Conservation (phyloP, 2,888 invertebrate genomes). For the Psococerastis gibbosa region DNA sequence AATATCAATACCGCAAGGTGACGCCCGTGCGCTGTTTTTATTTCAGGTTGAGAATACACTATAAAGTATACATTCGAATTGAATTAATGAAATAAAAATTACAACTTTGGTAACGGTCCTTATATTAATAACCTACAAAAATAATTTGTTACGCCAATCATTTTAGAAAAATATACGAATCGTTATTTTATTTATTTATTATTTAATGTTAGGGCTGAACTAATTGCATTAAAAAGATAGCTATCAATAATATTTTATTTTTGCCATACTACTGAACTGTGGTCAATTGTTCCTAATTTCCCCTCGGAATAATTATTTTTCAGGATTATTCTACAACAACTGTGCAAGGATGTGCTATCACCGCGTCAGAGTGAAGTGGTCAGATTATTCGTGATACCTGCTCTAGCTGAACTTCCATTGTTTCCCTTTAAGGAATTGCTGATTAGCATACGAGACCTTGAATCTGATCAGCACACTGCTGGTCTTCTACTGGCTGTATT, state of each 20-base stretch:
- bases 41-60: too few species aligned
- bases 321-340: conserved; percentile 33
- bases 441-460: background rate
- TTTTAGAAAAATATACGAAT: too few species aligned
- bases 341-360: conserved; percentile 45
- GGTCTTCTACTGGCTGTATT: conserved; percentile 15
- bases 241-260: too few species aligned
- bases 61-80: too few species aligned
- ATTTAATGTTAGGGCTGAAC: too few species aligned
- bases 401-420: conserved; percentile 31
- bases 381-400: conserved; percentile 49
- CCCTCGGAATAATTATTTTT: conserved; percentile 13
- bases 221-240: too few species aligned
- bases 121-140: background rate
- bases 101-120: background rate
- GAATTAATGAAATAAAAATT: too few species aligned
- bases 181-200: conserved; percentile 5
- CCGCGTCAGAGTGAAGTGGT: conserved; percentile 46
- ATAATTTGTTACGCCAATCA: too few species aligned
- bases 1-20: too few species aligned
- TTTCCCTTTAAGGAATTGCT: conserved; percentile 27
- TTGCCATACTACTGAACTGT: too few species aligned
- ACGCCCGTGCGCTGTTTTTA: too few species aligned
- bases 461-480: background rate
- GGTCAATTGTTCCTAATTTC: too few species aligned